A percentile compares a stretch with the other conserved stretches of the same genome.
phyloP scores from a whole-genome alignment of 2,797 vertebrate species.

The Spinibarbus caldwelli region DNA sequence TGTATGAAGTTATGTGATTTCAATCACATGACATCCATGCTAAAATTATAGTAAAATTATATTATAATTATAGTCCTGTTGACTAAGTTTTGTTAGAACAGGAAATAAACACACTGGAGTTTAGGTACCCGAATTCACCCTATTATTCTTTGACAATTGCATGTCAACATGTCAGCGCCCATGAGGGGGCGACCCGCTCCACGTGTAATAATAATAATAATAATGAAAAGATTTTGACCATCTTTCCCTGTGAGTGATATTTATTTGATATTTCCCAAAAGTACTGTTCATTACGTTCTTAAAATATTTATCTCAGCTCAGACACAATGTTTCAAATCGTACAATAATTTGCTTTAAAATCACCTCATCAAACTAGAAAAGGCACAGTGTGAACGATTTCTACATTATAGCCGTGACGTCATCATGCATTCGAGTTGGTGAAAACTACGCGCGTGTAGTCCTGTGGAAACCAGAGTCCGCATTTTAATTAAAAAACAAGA shows the following conservation, averaged over 20 bases:
- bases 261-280: background rate
- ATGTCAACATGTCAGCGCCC: background rate
- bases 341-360: background rate
- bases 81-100: too few species aligned
- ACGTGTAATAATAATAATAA: background rate
- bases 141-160: background rate
- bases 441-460: background rate
- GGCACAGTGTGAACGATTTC: too few species aligned
- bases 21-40: too few species aligned
- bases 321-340: background rate
- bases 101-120: too few species aligned
- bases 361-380: background rate
- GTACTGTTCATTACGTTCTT: background rate
- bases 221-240: too few species aligned
- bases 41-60: too few species aligned
- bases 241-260: background rate
- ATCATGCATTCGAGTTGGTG: background rate
- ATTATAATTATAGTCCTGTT: too few species aligned
- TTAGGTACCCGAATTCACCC: too few species aligned
- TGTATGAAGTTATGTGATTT: too few species aligned
- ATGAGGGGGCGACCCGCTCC: constrained; percentile 13
- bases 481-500: background rate
- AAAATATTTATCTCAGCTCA: background rate
- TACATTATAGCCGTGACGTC: background rate
- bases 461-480: background rate